phyloP scores from a whole-genome alignment of 2,888 invertebrate species.

The Microdon myrmicae region DNA sequence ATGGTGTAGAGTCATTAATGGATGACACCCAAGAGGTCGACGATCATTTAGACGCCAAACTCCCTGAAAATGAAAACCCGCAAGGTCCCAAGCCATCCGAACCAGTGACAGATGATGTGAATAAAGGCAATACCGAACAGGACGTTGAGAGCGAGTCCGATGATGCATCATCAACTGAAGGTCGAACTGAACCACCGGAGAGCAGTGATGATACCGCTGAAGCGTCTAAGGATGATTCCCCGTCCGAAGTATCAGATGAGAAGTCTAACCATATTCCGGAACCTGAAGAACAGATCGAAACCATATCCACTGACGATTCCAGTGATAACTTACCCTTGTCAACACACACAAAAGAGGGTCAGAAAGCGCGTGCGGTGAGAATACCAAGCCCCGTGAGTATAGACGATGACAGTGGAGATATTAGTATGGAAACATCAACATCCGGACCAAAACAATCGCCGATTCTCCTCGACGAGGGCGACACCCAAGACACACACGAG shows the following conservation, averaged over 20 bases:
- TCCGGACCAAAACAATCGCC: slow-evolving; percentile 2
- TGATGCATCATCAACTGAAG: slow-evolving; percentile 12
- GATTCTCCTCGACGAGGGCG: slow-evolving; percentile 19
- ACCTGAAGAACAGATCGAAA: slow-evolving; percentile 50
- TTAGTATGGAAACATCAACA: not conserved
- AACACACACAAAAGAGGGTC: slow-evolving; percentile 31
- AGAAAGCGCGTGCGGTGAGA: slow-evolving; percentile 36
- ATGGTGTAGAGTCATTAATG: slow-evolving; percentile 58
- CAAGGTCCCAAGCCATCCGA: slow-evolving; percentile 6
- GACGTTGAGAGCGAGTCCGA: slow-evolving; percentile 17
- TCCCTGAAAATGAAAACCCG: slow-evolving; percentile 38
- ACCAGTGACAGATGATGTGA: slow-evolving; percentile 17
- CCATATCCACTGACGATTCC: slow-evolving; percentile 63
- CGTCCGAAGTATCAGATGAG: not conserved
- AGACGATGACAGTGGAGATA: slow-evolving; percentile 15
- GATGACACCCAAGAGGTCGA: slow-evolving; percentile 54
- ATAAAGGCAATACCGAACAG: slow-evolving; percentile 28
- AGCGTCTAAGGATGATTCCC: slow-evolving; percentile 3
- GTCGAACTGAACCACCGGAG: slow-evolving; percentile 11
- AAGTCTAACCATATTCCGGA: slow-evolving; percentile 19
- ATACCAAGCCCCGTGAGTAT: slow-evolving; percentile 33
- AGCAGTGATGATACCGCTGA: slow-evolving; percentile 32
- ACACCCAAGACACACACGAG: slow-evolving; percentile 3
- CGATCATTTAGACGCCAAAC: slow-evolving; percentile 56
- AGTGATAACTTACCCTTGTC: slow-evolving; percentile 64